Percentiles rank a stretch among this genome's conserved stretches.
These are phyloP conservation scores for Rhodophaea formosa DNA, from an alignment of 2,888 invertebrate species.

Conservation along the genomic window DNA sequence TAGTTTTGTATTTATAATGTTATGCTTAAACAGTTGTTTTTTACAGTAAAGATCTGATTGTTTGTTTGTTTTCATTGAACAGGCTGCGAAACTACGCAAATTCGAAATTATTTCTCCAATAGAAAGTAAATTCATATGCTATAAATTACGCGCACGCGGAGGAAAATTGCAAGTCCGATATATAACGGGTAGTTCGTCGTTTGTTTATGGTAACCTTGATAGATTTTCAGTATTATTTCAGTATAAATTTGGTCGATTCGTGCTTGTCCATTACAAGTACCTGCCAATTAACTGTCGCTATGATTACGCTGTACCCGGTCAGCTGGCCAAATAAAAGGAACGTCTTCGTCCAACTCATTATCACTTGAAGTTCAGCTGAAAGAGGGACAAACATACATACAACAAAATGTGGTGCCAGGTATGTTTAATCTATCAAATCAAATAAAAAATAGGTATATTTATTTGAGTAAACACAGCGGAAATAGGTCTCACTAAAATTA, in stretches of 20 bases:
- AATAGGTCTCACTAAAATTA: background rate
- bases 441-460: background rate
- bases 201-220: too few species aligned
- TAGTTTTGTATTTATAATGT: too few species aligned
- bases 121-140: too few species aligned
- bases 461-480: background rate
- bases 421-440: slow-evolving; percentile 30
- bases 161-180: too few species aligned
- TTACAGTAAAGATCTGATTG: too few species aligned
- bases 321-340: slow-evolving; percentile 41
- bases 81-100: too few species aligned
- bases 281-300: slow-evolving; percentile 12
- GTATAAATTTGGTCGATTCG: background rate
- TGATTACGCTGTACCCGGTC: slow-evolving; percentile 11
- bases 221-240: too few species aligned
- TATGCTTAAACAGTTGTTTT: too few species aligned
- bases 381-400: slow-evolving; percentile 37
- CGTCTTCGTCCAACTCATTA: slow-evolving; percentile 24
- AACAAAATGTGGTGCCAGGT: slow-evolving; percentile 55
- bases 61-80: too few species aligned
- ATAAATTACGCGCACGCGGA: too few species aligned
- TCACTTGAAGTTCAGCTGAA: slow-evolving; percentile 53
- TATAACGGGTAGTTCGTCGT: too few species aligned
- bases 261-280: background rate
- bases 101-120: too few species aligned